These are phyloP conservation scores for Myocastor coypus DNA, from an alignment of 2,113 vertebrate species.

Conservation along the genomic window DNA sequence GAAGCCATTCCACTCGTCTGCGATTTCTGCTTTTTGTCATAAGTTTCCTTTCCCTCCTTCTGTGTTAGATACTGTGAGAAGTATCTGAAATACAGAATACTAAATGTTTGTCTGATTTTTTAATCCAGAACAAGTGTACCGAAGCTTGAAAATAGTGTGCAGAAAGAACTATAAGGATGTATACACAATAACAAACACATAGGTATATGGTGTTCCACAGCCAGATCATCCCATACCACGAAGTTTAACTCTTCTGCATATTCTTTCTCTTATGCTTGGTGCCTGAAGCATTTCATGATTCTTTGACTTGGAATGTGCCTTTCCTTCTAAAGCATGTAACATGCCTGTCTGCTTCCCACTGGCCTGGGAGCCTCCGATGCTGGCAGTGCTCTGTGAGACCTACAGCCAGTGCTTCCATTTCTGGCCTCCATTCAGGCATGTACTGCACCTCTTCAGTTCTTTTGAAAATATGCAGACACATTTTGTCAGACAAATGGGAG, in stretches of 20 bases:
- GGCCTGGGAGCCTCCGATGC: background rate
- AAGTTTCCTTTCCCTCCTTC: background rate
- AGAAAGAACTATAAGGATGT: background rate
- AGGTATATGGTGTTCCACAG: background rate
- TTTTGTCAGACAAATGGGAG: background rate
- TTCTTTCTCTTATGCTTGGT: background rate
- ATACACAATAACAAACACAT: background rate
- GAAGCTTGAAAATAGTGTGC: background rate
- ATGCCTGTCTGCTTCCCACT: too few relatives aligned
- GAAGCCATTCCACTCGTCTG: background rate
- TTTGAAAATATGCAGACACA: background rate
- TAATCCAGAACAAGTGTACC: background rate
- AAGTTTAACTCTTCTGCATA: background rate
- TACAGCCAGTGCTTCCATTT: background rate
- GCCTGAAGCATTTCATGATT: background rate
- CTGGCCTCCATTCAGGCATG: background rate
- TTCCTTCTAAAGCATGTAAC: background rate
- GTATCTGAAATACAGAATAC: background rate
- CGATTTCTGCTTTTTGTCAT: background rate
- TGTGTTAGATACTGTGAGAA: background rate
- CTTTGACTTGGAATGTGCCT: background rate
- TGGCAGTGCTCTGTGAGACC: background rate
- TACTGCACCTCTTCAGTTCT: background rate
- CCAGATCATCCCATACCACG: background rate
- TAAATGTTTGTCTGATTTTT: background rate